Evolutionary conservation across 2,888 invertebrate genomes (phyloP), one percentile per base, ranked within the genome.

Genomic region (Tachystola acroxantha): DNA sequence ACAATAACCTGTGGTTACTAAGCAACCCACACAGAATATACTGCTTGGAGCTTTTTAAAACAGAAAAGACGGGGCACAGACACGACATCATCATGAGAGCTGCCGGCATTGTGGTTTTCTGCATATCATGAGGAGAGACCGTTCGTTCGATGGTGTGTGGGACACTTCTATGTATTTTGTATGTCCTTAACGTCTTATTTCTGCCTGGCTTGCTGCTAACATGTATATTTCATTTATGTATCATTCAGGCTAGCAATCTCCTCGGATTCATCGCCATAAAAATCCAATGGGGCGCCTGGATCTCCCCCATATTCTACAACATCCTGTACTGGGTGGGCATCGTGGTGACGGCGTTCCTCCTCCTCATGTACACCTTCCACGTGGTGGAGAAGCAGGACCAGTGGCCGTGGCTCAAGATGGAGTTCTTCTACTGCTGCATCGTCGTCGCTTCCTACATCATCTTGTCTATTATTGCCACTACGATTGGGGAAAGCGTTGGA

Each of bases 321-420:
- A 90, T 93, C 20, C 89, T 96, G 32, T 90, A 96, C 24, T 94
- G 95, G 92, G 86, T 89, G 7, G 96, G 91, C 2, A 94, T 94
- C 58, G 93, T 94, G 87, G 88, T 94, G 46, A 94, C 94, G 0
- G 88, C 90, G 1, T 89, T 94, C 37, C 73, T 96, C 13, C 77
- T 96, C 10, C 84, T 91, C 0, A 88, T 94, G 44, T 97, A 96
- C 69, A 64, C 93, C 27, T 94, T 96, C 70, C 96, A 96, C 69
- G 85, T 96, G 6, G 89, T 96, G 35, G 96, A 96, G 76, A 94
- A 93, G 65, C 90, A 92, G 48, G 91, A 92, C 62, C 90, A 88
- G 55, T 90, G 94, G 58, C 96, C 96, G 0, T 96, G 96, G 96
- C 78, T 94, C 25, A 93, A 93, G 71, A 89, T 92, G 49, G 96